Evolutionary conservation across 2,797 vertebrate species (phyloP).

Genomic region (Labeo calbasu): DNA sequence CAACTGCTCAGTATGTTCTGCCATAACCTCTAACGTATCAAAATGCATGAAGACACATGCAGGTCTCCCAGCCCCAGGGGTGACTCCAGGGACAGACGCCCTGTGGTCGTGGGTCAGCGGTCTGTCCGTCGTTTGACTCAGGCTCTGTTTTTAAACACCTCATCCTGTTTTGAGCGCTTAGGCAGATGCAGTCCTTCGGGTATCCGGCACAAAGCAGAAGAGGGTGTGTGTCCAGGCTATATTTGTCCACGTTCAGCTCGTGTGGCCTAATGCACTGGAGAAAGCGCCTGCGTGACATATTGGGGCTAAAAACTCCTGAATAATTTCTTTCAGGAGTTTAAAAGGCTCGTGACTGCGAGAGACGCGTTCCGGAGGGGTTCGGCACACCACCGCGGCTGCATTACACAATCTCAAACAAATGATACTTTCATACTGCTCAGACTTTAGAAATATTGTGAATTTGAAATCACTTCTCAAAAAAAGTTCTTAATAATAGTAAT

Average conservation of each 20-base stretch:
- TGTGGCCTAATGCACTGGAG: neutral
- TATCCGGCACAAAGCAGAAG: conserved; percentile 9
- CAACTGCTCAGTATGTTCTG: neutral
- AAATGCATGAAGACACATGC: too few relatives aligned
- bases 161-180: conserved; percentile 5
- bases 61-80: too few relatives aligned
- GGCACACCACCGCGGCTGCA: neutral
- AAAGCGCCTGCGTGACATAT: neutral
- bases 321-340: conserved; percentile 15
- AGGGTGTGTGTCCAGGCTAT: conserved; percentile 32
- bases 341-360: neutral
- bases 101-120: neutral
- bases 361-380: neutral
- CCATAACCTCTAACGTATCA: neutral
- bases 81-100: neutral
- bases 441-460: neutral
- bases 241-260: conserved; percentile 24
- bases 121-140: neutral
- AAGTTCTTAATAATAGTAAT: neutral
- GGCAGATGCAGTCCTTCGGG: neutral
- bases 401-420: neutral
- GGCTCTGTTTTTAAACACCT: neutral
- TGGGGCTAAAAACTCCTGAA: conserved; percentile 29
- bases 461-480: neutral
- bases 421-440: neutral